A percentile compares a stretch with the other conserved stretches of the same genome.
Conservation (phyloP, 2,888 invertebrate genomes). For the Euspilapteryx auroguttella region DNA sequence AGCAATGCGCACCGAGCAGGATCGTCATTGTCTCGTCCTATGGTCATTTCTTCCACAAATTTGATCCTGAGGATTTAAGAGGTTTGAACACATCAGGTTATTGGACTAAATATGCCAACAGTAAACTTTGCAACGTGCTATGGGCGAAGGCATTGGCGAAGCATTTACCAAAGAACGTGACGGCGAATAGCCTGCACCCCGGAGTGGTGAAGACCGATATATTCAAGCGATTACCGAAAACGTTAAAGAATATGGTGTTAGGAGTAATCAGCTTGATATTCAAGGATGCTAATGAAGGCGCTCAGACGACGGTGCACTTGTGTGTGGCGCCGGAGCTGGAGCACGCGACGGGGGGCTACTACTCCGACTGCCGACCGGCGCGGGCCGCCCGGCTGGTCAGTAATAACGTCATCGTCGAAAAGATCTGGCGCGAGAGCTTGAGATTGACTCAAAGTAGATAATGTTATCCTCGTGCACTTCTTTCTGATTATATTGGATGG, state of each 20-base stretch:
- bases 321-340: constrained; percentile 74
- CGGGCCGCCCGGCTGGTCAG: constrained; percentile 52
- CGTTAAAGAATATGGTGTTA: constrained; percentile 40
- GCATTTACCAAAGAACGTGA: constrained; percentile 56
- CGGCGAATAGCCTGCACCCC: constrained; percentile 81
- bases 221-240: constrained; percentile 61
- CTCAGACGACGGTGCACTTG: constrained; percentile 74
- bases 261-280: constrained; percentile 63
- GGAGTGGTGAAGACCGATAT: constrained; percentile 80
- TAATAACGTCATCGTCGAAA: constrained; percentile 68
- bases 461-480: no score
- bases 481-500: no score
- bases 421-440: constrained; percentile 69
- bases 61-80: constrained; percentile 27
- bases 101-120: constrained; percentile 38
- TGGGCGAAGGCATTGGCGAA: constrained; percentile 39
- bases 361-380: constrained; percentile 69
- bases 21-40: constrained; percentile 43
- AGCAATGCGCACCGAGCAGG: constrained; percentile 32
- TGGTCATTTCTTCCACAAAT: constrained; percentile 36
- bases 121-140: constrained; percentile 37
- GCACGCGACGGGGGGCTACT: constrained; percentile 74
- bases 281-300: constrained; percentile 74
- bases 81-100: constrained; percentile 16
- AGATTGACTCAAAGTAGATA: constrained; percentile 10